These are phyloP conservation scores for Pammene aurita DNA, from an alignment of 2,888 invertebrate genomes.

Conservation along the genomic window DNA sequence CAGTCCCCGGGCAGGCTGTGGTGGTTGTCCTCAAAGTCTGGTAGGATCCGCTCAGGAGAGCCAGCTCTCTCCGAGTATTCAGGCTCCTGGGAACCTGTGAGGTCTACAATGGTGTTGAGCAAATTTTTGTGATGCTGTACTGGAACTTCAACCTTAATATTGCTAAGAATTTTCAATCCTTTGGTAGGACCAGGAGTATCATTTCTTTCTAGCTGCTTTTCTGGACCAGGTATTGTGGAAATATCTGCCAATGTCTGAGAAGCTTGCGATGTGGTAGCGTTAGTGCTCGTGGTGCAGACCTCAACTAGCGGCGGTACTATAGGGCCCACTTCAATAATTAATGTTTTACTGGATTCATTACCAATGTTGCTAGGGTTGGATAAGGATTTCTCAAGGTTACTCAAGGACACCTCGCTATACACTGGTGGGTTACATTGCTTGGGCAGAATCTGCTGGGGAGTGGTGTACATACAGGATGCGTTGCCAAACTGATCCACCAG, in stretches of 20 bases:
- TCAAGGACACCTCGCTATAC: constrained; percentile 56
- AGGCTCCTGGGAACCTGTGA: constrained; percentile 68
- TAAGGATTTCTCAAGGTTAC: constrained; percentile 55
- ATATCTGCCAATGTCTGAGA: constrained; percentile 42
- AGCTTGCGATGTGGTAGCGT: constrained; percentile 43
- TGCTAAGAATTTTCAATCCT: constrained; percentile 80
- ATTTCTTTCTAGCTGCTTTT: constrained; percentile 49
- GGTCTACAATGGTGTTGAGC: constrained; percentile 75
- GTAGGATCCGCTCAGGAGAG: constrained; percentile 71
- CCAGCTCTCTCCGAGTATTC: constrained; percentile 60
- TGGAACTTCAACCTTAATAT: constrained; percentile 81
- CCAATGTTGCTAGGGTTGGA: constrained; percentile 46
- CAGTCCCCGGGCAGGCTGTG: constrained; percentile 57
- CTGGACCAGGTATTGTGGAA: constrained; percentile 45
- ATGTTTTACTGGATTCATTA: constrained; percentile 67
- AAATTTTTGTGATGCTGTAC: constrained; percentile 76
- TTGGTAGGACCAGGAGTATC: constrained; percentile 63
- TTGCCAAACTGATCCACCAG: constrained; percentile 77
- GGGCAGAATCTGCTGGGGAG: constrained; percentile 65
- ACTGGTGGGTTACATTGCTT: constrained; percentile 61
- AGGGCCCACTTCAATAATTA: constrained; percentile 75
- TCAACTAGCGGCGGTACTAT: constrained; percentile 52
- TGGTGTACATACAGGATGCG: constrained; percentile 73
- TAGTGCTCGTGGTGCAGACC: constrained; percentile 44
- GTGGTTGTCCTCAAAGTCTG: constrained; percentile 73